Conservation (phyloP, 2,113 vertebrate species). For the Crotophaga sulcirostris region DNA sequence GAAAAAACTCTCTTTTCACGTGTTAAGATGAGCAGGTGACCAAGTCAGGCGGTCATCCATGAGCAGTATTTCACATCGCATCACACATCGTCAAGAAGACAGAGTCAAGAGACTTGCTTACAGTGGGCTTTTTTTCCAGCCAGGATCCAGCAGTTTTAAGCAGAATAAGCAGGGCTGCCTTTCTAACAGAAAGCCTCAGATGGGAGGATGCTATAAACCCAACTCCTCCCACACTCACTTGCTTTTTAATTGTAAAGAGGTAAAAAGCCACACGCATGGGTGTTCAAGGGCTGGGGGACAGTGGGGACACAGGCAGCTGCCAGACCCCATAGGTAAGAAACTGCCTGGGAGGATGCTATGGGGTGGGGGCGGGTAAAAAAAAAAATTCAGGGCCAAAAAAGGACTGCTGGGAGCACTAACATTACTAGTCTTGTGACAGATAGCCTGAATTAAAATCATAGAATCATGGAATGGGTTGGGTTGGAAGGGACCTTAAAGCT, state of each 20-base stretch:
- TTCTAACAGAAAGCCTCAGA: fast-evolving
- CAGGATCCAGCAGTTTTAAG: not conserved
- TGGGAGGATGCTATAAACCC: not conserved
- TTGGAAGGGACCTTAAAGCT: too few relatives aligned
- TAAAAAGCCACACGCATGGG: fast-evolving
- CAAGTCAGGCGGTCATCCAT: fast-evolving
- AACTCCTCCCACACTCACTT: not conserved
- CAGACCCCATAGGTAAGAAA: fast-evolving
- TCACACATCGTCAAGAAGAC: not conserved
- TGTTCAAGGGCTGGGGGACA: not conserved
- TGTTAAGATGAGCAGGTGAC: fast-evolving
- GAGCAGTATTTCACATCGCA: not conserved
- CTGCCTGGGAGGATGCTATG: not conserved
- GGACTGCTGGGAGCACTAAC: not conserved
- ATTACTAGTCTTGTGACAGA: not conserved
- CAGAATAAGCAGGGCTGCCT: not conserved
- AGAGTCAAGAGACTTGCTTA: not conserved
- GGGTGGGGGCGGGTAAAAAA: not conserved
- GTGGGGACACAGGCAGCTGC: not conserved
- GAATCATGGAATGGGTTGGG: too few relatives aligned
- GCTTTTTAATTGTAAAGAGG: not conserved
- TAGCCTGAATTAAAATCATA: not conserved
- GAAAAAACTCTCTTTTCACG: fast-evolving
- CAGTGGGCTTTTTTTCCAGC: not conserved
- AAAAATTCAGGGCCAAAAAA: not conserved